Evolutionary conservation across 2,113 vertebrate species (phyloP).

Genomic region (Malurus melanocephalus): DNA sequence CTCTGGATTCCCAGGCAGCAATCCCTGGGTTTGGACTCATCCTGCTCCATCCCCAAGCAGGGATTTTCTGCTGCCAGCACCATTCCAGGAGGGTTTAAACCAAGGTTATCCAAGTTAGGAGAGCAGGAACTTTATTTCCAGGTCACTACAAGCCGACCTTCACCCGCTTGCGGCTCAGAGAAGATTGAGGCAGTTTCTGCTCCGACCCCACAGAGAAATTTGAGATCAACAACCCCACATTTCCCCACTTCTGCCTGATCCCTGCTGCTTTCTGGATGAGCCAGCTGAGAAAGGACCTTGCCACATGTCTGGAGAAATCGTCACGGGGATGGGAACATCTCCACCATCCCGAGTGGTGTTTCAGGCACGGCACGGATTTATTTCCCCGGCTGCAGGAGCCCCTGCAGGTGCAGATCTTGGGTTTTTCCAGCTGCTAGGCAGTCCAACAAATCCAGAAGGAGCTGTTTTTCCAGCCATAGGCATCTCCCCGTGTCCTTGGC

Average conservation of each 20-base stretch:
- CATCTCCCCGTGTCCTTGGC: neutral
- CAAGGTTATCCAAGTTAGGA: neutral
- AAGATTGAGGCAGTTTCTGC: neutral
- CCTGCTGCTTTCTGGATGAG: neutral
- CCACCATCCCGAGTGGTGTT: neutral
- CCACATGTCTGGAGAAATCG: constrained; percentile 11
- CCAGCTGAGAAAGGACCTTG: neutral
- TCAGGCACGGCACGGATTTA: neutral
- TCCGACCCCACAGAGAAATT: rapidly evolving
- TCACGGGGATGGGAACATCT: neutral
- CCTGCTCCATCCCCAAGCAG: neutral
- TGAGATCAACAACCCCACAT: neutral
- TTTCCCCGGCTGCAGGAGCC: constrained; percentile 16
- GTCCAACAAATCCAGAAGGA: constrained; percentile 1
- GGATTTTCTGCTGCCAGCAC: neutral
- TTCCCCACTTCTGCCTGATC: neutral
- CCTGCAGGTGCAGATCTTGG: neutral
- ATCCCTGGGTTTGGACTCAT: neutral
- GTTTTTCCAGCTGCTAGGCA: constrained; percentile 20
- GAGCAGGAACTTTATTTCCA: neutral
- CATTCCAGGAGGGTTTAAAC: neutral
- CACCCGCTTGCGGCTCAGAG: rapidly evolving
- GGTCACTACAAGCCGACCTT: neutral
- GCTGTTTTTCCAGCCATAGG: constrained; percentile 40
- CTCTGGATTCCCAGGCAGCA: neutral